Base-by-base conservation (phyloP, 1,140 invertebrate species). In the Drosophila nannoptera region DNA sequence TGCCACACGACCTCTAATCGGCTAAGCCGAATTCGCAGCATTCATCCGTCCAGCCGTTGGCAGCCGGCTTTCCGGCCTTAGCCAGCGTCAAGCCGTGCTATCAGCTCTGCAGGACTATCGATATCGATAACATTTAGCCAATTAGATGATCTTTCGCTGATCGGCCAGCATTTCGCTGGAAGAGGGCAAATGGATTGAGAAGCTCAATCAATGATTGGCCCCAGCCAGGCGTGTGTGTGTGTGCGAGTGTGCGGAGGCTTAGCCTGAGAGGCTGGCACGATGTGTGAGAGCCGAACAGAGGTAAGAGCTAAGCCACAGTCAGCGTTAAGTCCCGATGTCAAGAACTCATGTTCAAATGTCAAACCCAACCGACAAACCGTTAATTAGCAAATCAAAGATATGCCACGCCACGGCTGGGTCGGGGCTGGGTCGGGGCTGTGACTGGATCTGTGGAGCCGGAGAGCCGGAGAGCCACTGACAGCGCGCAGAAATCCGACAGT, bases 361-460 rank as follows among this genome's bases (percentile, higher is more conserved):
- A 86, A 86, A 86, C 81, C 66, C 55, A 81, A 86, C 81, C 81
- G 81, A 86, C 81, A 86, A 86, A 86, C 81, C 81, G 81, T 86
- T 86, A 86, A 86, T 86, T 86, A 86, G 81, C 81, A 86, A 86
- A 86, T 86, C 81, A 86, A 86, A 86, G 81, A 81, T 86, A 83
- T 84, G 80, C 80, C 78, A 83, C 62, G 75, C 75, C 75, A 73
- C 62, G 75, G 64, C 48, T 65, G 11, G 33, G 69, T 49, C 69
- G 11, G 33, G 69, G 14, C 29, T 38, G 48, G 7, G 35, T 29
- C 16, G 48, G 16, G n/a, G 53, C 7, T 32, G 38, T 7, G 45
- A 40, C 12, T 54, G 62, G 32, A 54, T 49, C 43, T 60, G 64
- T 38, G 54, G 36, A 38, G 46, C 62, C 55, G 49, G 42, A 22